phyloP scores from a whole-genome alignment of 2,113 vertebrate genomes.

The Cathartes aura region DNA sequence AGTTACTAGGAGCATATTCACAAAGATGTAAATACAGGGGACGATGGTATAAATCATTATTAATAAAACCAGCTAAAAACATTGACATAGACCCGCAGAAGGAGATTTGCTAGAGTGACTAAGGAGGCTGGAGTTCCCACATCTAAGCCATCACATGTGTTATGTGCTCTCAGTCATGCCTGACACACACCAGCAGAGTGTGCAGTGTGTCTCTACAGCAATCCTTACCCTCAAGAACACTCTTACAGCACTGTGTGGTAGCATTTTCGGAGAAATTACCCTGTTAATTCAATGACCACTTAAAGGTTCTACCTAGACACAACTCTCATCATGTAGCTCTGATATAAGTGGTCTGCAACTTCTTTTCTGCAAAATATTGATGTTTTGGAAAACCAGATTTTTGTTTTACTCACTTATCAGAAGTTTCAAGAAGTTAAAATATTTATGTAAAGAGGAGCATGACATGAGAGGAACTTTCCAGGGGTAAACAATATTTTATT shows the following conservation, averaged over 20 bases:
- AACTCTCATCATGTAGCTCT: neutral
- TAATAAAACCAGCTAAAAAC: neutral
- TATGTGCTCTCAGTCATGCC: neutral
- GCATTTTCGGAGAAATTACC: neutral
- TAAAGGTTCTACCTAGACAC: neutral
- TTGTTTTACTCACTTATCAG: neutral
- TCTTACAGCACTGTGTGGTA: neutral
- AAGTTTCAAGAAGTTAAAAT: neutral
- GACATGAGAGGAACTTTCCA: neutral
- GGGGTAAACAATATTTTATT: neutral
- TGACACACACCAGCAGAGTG: neutral
- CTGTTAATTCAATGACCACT: neutral
- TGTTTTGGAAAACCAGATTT: neutral
- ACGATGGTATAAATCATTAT: neutral
- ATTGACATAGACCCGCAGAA: neutral
- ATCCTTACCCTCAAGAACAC: neutral
- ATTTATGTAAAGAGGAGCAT: neutral
- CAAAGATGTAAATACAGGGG: neutral
- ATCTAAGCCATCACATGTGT: neutral
- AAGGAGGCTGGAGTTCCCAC: neutral
- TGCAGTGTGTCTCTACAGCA: neutral
- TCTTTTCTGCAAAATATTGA: neutral
- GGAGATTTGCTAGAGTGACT: fast-evolving
- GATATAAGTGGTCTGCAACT: neutral
- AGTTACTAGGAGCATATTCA: neutral